Evolutionary conservation across 2,113 vertebrate genomes (phyloP).

Genomic region (Dendropsophus ebraccatus): DNA sequence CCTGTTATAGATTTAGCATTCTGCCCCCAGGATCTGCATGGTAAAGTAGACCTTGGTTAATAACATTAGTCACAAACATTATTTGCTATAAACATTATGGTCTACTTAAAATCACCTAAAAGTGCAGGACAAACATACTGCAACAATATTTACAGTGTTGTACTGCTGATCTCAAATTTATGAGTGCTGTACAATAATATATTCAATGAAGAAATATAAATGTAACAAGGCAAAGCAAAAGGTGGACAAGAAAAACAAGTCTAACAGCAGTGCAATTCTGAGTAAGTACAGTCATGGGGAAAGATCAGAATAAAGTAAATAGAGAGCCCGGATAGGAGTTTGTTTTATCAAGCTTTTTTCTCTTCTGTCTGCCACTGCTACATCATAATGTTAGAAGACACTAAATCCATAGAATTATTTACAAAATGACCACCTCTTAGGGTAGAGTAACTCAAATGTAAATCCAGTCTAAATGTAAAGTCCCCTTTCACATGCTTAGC

Average conservation of each 20-base stretch:
- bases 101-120: no score
- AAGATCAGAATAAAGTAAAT: background rate
- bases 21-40: no score
- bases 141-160: background rate
- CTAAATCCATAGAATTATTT: background rate
- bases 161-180: background rate
- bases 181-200: background rate
- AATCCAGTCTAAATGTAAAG: background rate
- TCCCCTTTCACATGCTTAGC: background rate
- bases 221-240: background rate
- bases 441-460: background rate
- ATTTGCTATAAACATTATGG: no score
- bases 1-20: no score
- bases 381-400: background rate
- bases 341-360: no score
- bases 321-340: background rate
- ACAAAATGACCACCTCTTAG: background rate
- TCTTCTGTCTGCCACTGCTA: no score
- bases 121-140: no score
- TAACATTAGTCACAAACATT: no score
- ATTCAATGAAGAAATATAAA: background rate
- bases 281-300: background rate
- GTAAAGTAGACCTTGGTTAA: no score
- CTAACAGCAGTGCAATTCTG: background rate
- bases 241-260: constrained; percentile 39